Evolutionary conservation across 2,888 invertebrate species (phyloP), one percentile per base, ranked within the genome.

Genomic region (Eristalis tenax): DNA sequence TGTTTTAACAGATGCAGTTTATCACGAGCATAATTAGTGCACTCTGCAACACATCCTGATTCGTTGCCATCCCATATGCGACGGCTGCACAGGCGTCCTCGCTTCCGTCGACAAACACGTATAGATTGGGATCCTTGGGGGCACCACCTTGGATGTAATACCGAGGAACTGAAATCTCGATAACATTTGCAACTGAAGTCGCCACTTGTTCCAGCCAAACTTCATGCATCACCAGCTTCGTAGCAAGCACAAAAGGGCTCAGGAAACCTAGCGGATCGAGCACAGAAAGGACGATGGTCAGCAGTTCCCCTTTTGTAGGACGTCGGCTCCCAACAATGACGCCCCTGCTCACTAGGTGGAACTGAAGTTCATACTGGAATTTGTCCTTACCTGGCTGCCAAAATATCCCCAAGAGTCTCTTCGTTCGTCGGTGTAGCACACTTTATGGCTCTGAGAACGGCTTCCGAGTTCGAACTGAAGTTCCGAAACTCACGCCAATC

Each of bases 41-140:
- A n/a, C n/a, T n/a, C n/a, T n/a, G n/a, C n/a, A n/a, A n/a, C n/a
- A n/a, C 66, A 8, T 82, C 59, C 15, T 13, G 5, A 11, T 81
- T 22, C 32, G 32, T 22, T 43, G 56, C 63, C 23, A 71, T 79
- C 56, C 74, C 80, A 61, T 76, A 88, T 22, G 74, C 78, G n/a
- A 80, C 89, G 56, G 88, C 82, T 15, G 81, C 80, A 43, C 77
- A 84, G 3, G 89, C 89, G 6, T 85, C 40, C 56, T 78, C 64
- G 22, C 87, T 79, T 13, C 61, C 85, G n/a, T 81, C 65, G 0
- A 76, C 81, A 40, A 85, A 85, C 32, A 57, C 69, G 56, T 69
- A 57, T 35, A 69, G 69, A 23, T 69, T 56, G 22, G 35, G 35
- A 22, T 35, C 35, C 57, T 69, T 69, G 38, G 57, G 28, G 69